Evolutionary conservation across 2,888 invertebrate genomes (phyloP), one percentile per base, ranked within the genome.

Genomic region (Gisinianus flammeolus): DNA sequence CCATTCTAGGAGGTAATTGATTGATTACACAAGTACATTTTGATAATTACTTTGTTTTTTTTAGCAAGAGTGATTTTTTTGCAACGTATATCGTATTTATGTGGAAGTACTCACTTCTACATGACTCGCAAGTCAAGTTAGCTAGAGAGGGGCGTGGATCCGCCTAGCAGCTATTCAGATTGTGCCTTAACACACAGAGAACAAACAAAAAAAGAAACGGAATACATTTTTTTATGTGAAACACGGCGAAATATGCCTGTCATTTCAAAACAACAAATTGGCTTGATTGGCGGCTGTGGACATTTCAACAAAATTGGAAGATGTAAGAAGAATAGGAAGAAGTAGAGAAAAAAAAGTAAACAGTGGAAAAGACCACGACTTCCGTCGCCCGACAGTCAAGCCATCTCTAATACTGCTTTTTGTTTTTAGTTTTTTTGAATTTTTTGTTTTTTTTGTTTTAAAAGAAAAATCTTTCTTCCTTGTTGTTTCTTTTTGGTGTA

Each of bases 111-210:
- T 84, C 83, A 85, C 85, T 84, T 84, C 83, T 81, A 83, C 80
- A 81, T 80, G 81, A 82, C 81, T 84, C 80, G 82, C 84, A 82
- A 82, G 83, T 84, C 83, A 83, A 80, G 82, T 80, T 83, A 84
- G 82, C 82, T 83, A 83, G 83, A 79, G 81, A 82, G 81, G 81
- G 81, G 83, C 81, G 83, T 79, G 82, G 82, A 80, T 82, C 84
- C 83, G 82, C 81, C 85, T 83, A 82, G 82, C 83, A 83, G 83
- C 81, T 83, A 83, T 80, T 83, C 85, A 85, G 82, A 79, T 81
- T 84, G 83, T 84, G 85, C 85, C 85, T 85, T 85, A 79, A 85
- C 83, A 85, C 84, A 85, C 82, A 85, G 79, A 85, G 83, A 83
- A 85, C 82, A 85, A 83, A 85, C 82, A 85, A 85, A 85, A 83